Evolutionary conservation across 1,140 invertebrate species (phyloP).

Genomic region (Bombus difficillimus): DNA sequence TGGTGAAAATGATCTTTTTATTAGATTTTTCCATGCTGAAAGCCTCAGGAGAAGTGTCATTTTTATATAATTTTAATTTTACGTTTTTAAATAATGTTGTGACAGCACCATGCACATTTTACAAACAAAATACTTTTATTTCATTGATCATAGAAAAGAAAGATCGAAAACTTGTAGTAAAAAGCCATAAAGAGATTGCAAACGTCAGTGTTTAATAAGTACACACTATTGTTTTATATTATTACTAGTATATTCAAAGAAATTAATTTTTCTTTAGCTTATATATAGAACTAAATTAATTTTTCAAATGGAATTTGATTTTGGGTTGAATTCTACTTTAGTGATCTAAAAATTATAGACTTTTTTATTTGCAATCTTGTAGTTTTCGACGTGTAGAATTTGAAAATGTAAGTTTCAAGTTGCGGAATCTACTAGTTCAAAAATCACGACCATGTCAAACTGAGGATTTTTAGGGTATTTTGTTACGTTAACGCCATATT

Average conservation of each 20-base stretch:
- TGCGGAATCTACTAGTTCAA: too few relatives aligned
- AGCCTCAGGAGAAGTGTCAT: conserved; percentile 61
- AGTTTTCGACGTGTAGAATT: too few relatives aligned
- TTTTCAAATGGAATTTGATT: not conserved
- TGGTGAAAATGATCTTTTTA: conserved; percentile 42
- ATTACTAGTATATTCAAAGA: not conserved
- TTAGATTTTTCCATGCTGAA: conserved; percentile 32
- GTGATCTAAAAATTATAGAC: too few relatives aligned
- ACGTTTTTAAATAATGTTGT: not conserved
- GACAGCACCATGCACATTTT: not conserved
- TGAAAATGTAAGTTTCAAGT: too few relatives aligned
- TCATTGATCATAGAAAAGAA: not conserved
- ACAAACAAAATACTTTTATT: conserved; percentile 15
- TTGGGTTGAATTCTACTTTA: too few relatives aligned
- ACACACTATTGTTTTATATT: not conserved
- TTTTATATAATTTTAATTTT: not conserved
- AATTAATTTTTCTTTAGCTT: not conserved
- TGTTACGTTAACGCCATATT: too few relatives aligned
- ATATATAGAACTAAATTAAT: not conserved
- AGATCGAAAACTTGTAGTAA: conserved; percentile 10
- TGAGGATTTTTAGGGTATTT: too few relatives aligned
- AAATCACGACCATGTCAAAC: too few relatives aligned
- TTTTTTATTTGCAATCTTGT: too few relatives aligned
- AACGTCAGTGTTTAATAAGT: not conserved
- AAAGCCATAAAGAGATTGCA: too few relatives aligned